These are phyloP conservation scores for Phrynosoma platyrhinos DNA, from an alignment of 2,113 vertebrate genomes.

Conservation along the genomic window DNA sequence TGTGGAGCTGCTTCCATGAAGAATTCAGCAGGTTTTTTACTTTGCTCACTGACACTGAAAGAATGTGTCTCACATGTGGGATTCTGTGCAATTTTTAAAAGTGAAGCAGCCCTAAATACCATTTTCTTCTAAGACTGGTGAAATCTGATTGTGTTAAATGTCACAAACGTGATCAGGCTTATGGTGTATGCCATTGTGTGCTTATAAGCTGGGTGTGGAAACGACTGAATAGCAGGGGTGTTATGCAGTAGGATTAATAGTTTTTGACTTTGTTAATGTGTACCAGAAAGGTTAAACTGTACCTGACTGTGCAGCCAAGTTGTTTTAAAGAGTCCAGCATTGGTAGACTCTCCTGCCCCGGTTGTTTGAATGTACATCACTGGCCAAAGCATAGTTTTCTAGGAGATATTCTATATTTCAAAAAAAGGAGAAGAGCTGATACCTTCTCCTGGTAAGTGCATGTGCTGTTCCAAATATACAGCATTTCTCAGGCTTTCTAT, in stretches of 20 bases:
- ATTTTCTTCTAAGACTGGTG: neutral
- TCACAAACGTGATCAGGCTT: constrained; percentile 2
- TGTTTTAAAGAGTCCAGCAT: too few species aligned
- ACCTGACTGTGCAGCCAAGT: too few species aligned
- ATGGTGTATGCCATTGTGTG: constrained; percentile 23
- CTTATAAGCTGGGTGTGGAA: constrained; percentile 15
- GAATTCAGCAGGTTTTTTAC: neutral
- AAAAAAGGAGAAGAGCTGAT: too few species aligned
- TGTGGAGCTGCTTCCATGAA: neutral
- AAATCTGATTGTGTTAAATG: neutral
- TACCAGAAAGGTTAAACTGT: too few species aligned
- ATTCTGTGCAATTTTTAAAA: neutral
- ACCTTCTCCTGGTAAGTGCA: too few species aligned
- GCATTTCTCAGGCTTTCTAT: neutral
- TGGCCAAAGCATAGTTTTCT: too few species aligned
- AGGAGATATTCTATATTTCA: too few species aligned
- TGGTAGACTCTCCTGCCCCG: too few species aligned
- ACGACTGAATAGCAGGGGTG: constrained; percentile 19
- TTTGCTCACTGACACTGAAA: neutral
- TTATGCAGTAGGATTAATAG: constrained; percentile 7
- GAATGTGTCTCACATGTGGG: too few species aligned
- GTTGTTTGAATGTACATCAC: too few species aligned
- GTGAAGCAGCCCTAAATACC: neutral
- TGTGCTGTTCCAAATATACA: too few species aligned
- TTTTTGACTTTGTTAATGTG: too few species aligned